Evolutionary conservation across 2,113 vertebrate genomes (phyloP).

Genomic region (Aptenodytes forsteri): DNA sequence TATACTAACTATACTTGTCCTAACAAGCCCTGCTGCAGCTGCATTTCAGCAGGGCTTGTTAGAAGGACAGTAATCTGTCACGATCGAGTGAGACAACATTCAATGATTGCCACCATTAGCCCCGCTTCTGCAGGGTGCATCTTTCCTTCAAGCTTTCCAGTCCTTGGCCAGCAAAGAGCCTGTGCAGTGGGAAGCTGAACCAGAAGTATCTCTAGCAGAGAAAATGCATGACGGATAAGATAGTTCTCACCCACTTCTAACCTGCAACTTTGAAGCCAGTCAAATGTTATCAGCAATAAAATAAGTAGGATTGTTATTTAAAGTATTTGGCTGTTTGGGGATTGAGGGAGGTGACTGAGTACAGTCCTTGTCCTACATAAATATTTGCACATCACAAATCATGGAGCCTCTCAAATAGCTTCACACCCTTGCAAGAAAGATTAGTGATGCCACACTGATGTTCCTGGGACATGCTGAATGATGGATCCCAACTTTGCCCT

Average conservation of each 20-base stretch:
- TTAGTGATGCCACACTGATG: not conserved
- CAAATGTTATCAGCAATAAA: not conserved
- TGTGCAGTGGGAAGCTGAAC: not conserved
- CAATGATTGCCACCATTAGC: not conserved
- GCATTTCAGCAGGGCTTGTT: not conserved
- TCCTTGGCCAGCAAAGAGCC: not conserved
- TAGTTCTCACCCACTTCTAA: not conserved
- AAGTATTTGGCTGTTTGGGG: not conserved
- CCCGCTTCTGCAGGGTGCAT: not conserved
- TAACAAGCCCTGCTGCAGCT: not conserved
- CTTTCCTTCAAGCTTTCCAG: not conserved
- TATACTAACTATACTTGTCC: not conserved
- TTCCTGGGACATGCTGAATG: not conserved
- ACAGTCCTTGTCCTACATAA: not conserved
- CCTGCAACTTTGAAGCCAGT: not conserved
- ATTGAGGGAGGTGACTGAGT: not conserved
- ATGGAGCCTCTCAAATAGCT: not conserved
- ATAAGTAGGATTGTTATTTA: not conserved
- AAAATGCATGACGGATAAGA: not conserved
- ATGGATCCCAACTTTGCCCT: not conserved
- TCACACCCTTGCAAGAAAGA: not conserved
- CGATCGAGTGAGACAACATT: fast-evolving
- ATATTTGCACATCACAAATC: not conserved
- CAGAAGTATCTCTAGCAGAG: not conserved
- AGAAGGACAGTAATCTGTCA: not conserved